phyloP scores from a whole-genome alignment of 2,888 invertebrate species.

The Ceramica pisi region DNA sequence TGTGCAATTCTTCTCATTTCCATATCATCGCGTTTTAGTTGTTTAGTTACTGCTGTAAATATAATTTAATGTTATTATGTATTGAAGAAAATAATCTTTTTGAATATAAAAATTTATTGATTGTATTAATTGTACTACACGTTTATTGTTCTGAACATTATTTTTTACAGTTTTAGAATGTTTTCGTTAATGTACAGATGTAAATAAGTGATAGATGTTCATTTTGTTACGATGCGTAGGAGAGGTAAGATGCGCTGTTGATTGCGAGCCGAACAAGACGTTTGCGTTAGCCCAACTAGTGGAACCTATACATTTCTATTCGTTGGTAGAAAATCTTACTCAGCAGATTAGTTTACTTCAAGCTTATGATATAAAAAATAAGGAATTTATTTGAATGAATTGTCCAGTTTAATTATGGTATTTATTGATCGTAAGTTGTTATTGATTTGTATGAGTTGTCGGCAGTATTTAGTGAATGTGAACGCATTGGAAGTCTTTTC shows the following conservation, averaged over 20 bases:
- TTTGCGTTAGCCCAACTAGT: conserved; percentile 48
- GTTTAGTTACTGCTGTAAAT: conserved; percentile 89
- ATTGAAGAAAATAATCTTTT: conserved; percentile 74
- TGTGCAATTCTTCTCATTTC: conserved; percentile 90
- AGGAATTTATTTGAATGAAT: conserved; percentile 87
- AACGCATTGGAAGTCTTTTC: conserved; percentile 86
- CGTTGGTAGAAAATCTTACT: conserved; percentile 62
- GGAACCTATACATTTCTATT: conserved; percentile 49
- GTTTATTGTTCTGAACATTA: conserved; percentile 88
- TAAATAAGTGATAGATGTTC: conserved; percentile 88
- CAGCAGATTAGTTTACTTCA: conserved; percentile 73
- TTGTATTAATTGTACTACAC: conserved; percentile 81
- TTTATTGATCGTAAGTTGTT: conserved; percentile 89
- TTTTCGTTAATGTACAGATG: conserved; percentile 89
- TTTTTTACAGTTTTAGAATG: conserved; percentile 85
- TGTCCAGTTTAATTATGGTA: conserved; percentile 86
- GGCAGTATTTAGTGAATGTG: conserved; percentile 87
- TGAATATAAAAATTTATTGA: conserved; percentile 81
- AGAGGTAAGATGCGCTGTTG: conserved; percentile 46
- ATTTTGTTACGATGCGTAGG: conserved; percentile 79
- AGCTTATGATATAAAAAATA: conserved; percentile 74
- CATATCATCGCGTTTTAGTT: conserved; percentile 88
- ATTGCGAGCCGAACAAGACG: conserved; percentile 47
- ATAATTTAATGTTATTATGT: conserved; percentile 87
- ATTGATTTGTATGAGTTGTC: conserved; percentile 86